Conservation (phyloP, 1,140 invertebrate species). For the Anastrepha obliqua region DNA sequence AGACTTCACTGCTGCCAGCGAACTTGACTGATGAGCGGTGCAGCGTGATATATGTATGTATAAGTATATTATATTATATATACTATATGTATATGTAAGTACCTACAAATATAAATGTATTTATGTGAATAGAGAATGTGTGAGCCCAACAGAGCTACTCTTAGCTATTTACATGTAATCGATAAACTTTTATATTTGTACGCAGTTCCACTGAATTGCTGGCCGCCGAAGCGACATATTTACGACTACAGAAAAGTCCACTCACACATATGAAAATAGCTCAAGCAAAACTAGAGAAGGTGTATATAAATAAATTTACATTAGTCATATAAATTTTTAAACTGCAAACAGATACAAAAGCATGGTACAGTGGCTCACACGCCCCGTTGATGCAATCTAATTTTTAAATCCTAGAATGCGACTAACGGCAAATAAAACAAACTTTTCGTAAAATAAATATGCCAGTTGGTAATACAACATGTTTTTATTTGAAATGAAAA, state of each 20-base stretch:
- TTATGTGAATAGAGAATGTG: neutral
- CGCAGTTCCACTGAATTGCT: neutral
- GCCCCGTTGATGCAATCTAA: no score
- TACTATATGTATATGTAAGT: neutral
- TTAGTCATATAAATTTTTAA: neutral
- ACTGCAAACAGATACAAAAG: no score
- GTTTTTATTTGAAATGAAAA: no score
- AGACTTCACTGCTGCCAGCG: neutral
- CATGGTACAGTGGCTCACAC: no score
- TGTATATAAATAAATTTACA: constrained; percentile 1
- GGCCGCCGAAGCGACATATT: neutral
- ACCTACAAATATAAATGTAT: neutral
- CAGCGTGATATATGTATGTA: neutral
- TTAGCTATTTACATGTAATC: neutral
- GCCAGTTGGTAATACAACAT: no score
- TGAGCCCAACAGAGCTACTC: neutral
- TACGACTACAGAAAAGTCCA: neutral
- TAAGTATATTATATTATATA: neutral
- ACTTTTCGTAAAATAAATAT: no score
- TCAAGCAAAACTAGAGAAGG: neutral
- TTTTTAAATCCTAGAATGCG: no score
- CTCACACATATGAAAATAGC: neutral
- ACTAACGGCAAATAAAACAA: no score
- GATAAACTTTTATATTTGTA: constrained; percentile 23
- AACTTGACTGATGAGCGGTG: constrained; percentile 17